Base-by-base conservation (phyloP, 2,113 vertebrate genomes). In the Muntiacus reevesi region DNA sequence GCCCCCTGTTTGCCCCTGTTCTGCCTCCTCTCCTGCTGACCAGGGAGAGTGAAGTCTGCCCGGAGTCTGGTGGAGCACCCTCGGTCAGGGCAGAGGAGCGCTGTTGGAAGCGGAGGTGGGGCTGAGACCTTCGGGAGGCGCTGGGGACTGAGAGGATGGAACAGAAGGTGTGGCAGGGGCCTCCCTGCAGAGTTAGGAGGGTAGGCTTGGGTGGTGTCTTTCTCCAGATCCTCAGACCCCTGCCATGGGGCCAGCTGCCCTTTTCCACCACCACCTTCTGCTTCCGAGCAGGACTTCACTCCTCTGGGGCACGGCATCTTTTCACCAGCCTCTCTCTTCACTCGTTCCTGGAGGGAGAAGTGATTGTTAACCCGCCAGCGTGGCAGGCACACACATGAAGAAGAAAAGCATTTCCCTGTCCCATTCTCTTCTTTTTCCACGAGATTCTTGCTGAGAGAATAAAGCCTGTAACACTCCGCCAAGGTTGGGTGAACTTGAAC, bases 401-500 rank as follows among this genome's bases (percentile, higher is more conserved):
- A 85, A 9, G 11, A 12, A 54, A 90, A 79, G 19, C 57, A 62
- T 92, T 82, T 40, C 50, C 50, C 45, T 36, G 19, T 30, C 25
- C 30, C 27, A 25, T 21, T 16, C 15, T 60, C 55, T 2, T 88
- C 43, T 64, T 91, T 94, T 91, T 91, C 54, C 30, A 25, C 55
- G 93, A 50, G 36, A 78, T 57, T 71, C 55, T 52, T 71, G 15
- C 36, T 43, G 52, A 82, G 28, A 57, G 23, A 62, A 91, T 91
- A 71, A 87, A 71, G 87, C 82, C 64, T 40, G 0, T 82, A 50
- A 16, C 55, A 83, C 7, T 88, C 36, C 27, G 83, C 50, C 62
- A 92, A 93, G 47, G n/a, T 82, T 93, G 67, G 59, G 40, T 67
- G 43, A 95, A 84, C 45, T 96, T 98, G 87, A 91, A 95, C 83